These are phyloP conservation scores for Acipenser transmontanus DNA, from an alignment of 2,797 vertebrate genomes.

Conservation along the genomic window DNA sequence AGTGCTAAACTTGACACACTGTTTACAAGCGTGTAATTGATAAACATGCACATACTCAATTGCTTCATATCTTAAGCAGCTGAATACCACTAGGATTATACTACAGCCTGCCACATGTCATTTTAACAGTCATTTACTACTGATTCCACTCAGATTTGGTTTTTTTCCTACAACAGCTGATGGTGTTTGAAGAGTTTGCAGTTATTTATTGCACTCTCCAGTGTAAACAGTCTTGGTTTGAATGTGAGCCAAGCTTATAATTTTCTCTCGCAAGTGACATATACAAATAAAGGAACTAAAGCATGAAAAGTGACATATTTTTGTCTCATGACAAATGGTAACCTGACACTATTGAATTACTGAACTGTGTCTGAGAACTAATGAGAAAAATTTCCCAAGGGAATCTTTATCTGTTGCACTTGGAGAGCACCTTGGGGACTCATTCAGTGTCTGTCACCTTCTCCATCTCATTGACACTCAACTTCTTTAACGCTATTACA, in stretches of 20 bases:
- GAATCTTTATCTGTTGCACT: conserved; percentile 93
- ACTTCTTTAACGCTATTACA: conserved; percentile 84
- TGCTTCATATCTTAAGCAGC: no score
- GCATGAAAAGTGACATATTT: conserved; percentile 65
- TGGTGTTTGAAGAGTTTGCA: conserved; percentile 31
- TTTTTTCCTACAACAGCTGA: conserved; percentile 16
- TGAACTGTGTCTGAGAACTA: conserved; percentile 95
- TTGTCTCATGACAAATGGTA: conserved; percentile 80
- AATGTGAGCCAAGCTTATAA: conserved; percentile 43
- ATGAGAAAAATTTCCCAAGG: conserved; percentile 91
- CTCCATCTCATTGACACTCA: conserved; percentile 82
- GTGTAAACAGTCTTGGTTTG: conserved; percentile 44
- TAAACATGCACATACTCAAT: no score
- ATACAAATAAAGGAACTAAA: conserved; percentile 66
- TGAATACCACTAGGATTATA: no score
- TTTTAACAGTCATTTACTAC: conserved; percentile 1
- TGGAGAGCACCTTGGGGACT: conserved; percentile 87
- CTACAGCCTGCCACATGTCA: background rate
- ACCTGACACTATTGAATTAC: conserved; percentile 90
- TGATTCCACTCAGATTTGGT: background rate
- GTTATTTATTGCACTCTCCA: conserved; percentile 33
- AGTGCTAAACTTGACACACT: no score
- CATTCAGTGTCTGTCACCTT: conserved; percentile 86
- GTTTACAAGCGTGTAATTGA: no score
- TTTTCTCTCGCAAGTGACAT: conserved; percentile 50